Percentiles rank a stretch among this genome's conserved stretches.
These are phyloP conservation scores for Megaceryle alcyon DNA, from an alignment of 2,797 vertebrate species.

Conservation along the genomic window DNA sequence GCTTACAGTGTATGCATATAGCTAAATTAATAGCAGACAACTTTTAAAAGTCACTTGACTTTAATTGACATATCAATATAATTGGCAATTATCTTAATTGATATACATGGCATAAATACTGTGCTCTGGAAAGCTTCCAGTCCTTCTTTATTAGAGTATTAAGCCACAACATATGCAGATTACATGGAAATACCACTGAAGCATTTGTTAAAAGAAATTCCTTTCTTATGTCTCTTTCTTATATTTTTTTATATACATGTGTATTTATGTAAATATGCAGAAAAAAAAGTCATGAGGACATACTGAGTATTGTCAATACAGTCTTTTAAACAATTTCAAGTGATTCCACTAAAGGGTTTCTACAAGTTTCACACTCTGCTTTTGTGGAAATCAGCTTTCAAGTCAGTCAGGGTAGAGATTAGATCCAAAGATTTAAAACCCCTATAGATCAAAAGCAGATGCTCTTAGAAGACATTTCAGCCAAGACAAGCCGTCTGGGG, in stretches of 20 bases:
- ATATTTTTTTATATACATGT: neutral
- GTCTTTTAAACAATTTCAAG: conserved; percentile 55
- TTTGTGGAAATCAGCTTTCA: conserved; percentile 76
- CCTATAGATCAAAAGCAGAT: conserved; percentile 86
- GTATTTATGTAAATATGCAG: conserved; percentile 25
- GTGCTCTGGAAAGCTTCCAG: conserved; percentile 62
- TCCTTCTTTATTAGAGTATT: conserved; percentile 59
- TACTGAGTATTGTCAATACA: conserved; percentile 42
- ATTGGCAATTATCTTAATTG: conserved; percentile 71
- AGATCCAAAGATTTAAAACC: conserved; percentile 81
- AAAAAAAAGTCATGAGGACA: neutral
- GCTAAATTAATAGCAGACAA: conserved; percentile 63
- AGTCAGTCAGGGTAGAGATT: conserved; percentile 78
- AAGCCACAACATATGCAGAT: conserved; percentile 63
- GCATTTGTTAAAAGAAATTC: conserved; percentile 47
- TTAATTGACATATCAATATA: conserved; percentile 73
- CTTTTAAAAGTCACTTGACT: conserved; percentile 67
- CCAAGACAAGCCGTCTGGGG: conserved; percentile 78
- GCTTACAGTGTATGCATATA: neutral
- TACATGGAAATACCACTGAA: conserved; percentile 56
- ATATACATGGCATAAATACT: conserved; percentile 61
- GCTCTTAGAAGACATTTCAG: conserved; percentile 81
- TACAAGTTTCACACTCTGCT: conserved; percentile 72
- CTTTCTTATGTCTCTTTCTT: conserved; percentile 42
- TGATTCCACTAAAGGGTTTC: conserved; percentile 62